Evolutionary conservation across 2,888 invertebrate species (phyloP), one percentile per base, ranked within the genome.

Genomic region (Anagyrus pseudococci): DNA sequence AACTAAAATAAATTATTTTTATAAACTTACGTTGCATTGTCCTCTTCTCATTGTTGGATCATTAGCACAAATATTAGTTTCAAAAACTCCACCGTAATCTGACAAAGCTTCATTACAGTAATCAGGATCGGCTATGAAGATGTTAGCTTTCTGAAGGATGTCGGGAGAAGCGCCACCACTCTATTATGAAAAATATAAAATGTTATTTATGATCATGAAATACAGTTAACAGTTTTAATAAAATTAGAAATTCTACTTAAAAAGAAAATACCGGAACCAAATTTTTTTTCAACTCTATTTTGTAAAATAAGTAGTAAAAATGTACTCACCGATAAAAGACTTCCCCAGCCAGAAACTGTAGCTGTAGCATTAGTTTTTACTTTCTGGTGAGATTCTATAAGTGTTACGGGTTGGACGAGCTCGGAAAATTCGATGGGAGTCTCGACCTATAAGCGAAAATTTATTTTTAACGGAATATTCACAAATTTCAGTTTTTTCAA

Each of bases 11-110:
- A 29, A 29, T 7, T 29, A 29, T 49, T 4, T 19, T 33, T 7
- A 25, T 48, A 22, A 29, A 29, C 66, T 29, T 53, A 66, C 66
- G 25, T 52, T 59, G 33, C 66, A 66, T 10, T 52, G 55, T 47
- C 66, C 66, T 57, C 40, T 59, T 6, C 52, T 46, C n/a, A 37
- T 49, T 2, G 25, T 22, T 2, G 57, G 60, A 26, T 66, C 62
- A 43, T 60, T 44, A 20, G 66, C 66, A 33, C 66, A 66, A 17
- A 66, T 41, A n/a, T 62, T 44, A n/a, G 53, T 60, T 19, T 25
- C 7, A 17, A 17, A 37, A 40, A 66, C 40, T 13, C 2, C 4
- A 2, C 15, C n/a, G 10, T 19, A 4, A 1, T 4, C 1, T 15
- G 8, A 4, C 58, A 66, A 48, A 20, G 48, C 20, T 4, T 4